These are phyloP conservation scores for Zoanthus gigantus DNA, from an alignment of 92 coral and sea anemone genomes.

Conservation along the genomic window DNA sequence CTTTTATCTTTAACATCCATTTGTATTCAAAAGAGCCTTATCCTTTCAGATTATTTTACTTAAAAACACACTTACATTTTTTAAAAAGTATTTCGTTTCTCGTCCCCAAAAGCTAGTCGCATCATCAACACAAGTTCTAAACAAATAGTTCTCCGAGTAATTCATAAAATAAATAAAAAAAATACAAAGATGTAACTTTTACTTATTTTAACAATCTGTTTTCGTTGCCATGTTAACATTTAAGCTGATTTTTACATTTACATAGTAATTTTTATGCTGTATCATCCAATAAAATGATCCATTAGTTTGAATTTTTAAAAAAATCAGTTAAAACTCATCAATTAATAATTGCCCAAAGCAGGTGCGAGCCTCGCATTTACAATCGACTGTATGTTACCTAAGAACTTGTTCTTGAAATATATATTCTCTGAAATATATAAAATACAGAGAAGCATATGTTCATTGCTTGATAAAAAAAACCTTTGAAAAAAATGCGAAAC, in stretches of 20 bases:
- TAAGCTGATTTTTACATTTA: slow-evolving; percentile 11
- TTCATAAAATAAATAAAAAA: not conserved
- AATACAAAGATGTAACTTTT: not conserved
- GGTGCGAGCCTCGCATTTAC: not conserved
- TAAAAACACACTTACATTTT: not conserved
- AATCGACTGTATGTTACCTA: not conserved
- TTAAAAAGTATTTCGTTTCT: not conserved
- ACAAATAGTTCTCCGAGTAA: slow-evolving; percentile 10
- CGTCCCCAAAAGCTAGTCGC: not conserved
- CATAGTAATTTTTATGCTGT: slow-evolving; percentile 4
- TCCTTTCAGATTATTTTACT: not conserved
- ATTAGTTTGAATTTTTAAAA: not conserved
- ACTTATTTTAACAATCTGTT: not conserved
- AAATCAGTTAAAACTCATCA: slow-evolving; percentile 18
- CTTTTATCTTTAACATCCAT: slow-evolving; percentile 26
- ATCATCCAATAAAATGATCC: slow-evolving; percentile 28
- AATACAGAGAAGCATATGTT: too few relatives aligned
- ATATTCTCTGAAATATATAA: not conserved
- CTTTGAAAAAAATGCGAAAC: too few relatives aligned
- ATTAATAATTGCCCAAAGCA: slow-evolving; percentile 10
- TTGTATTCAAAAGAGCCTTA: not conserved
- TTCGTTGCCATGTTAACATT: slow-evolving; percentile 44
- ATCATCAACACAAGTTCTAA: not conserved
- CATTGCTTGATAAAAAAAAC: too few relatives aligned
- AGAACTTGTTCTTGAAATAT: not conserved